Evolutionary conservation across 2,888 invertebrate genomes (phyloP).

Genomic region (Willowsia nigromaculata): DNA sequence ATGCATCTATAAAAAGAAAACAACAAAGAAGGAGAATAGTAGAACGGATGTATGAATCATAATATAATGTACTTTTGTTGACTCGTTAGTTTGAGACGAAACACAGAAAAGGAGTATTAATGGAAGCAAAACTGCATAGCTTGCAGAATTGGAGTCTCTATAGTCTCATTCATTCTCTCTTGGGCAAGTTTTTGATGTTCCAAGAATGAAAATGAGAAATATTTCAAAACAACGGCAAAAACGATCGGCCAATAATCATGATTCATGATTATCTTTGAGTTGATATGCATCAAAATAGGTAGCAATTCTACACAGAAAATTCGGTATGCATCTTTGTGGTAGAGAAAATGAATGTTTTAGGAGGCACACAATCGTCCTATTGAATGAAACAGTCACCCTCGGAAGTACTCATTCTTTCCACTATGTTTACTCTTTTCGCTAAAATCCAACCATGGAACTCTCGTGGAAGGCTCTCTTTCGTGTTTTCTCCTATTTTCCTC

Average conservation of each 20-base stretch:
- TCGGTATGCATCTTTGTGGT: neutral
- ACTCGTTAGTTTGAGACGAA: neutral
- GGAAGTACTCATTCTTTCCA: conserved; percentile 1
- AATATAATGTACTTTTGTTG: conserved; percentile 39
- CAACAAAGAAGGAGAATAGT: conserved; percentile 33
- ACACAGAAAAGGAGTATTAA: neutral
- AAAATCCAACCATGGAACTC: neutral
- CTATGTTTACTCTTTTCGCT: conserved; percentile 23
- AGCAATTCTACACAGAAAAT: neutral
- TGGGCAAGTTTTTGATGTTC: neutral
- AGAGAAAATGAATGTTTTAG: neutral
- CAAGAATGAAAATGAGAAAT: neutral
- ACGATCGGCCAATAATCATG: neutral
- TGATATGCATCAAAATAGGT: conserved; percentile 23
- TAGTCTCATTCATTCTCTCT: neutral
- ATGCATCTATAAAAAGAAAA: conserved; percentile 20
- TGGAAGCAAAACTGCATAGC: neutral
- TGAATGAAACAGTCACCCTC: conserved; percentile 7
- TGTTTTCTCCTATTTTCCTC: neutral
- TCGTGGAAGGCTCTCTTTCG: neutral
- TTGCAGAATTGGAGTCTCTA: neutral
- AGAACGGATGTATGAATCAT: conserved; percentile 40
- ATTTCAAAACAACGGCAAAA: conserved; percentile 1
- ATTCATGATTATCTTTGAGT: neutral
- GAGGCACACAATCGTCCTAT: neutral